Evolutionary conservation across 2,888 invertebrate genomes (phyloP), one percentile per base, ranked within the genome.

Genomic region (Caenorhabditis angaria): DNA sequence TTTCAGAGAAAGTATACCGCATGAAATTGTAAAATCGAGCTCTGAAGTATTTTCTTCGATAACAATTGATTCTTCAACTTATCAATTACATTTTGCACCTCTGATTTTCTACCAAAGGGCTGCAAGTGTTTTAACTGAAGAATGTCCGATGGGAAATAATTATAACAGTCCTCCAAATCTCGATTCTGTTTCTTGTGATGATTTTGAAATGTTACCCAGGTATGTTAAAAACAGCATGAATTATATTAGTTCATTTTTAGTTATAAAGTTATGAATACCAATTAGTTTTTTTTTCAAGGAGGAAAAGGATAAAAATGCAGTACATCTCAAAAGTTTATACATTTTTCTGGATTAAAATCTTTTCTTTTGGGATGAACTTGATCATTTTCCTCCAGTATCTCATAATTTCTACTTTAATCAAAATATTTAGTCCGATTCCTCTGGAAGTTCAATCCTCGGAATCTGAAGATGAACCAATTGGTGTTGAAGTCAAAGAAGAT

Each of bases 381-480:
- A n/a, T n/a, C n/a, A n/a, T n/a, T n/a, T n/a, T n/a, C n/a, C n/a
- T n/a, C n/a, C n/a, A n/a, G n/a, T n/a, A n/a, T n/a, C n/a, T n/a
- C n/a, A n/a, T 48, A n/a, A 48, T 48, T 48, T 10, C 5, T 48
- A 4, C 18, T 6, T 5, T 10, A 48, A n/a, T 5, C 48, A 48
- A 48, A 22, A 24, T 54, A 53, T 74, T 65, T 62, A 78, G 78
- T 51, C 70, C 73, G 12, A 63, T 78, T 28, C 65, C 65, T 20
- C 65, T 68, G 27, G 78, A 80, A 57, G 71, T 71, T 20, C 71
- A 74, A 50, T 71, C 80, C 0, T 82, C 82, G 0, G 78, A 77
- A 35, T 76, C 78, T n/a, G 77, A 75, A 47, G 78, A 82, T 27
- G 74, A 72, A 22, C 80, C 83, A 51, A 81, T 78, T 61, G 70